Conservation (phyloP, 2,113 vertebrate species). For the Nyctereutes procyonoides region DNA sequence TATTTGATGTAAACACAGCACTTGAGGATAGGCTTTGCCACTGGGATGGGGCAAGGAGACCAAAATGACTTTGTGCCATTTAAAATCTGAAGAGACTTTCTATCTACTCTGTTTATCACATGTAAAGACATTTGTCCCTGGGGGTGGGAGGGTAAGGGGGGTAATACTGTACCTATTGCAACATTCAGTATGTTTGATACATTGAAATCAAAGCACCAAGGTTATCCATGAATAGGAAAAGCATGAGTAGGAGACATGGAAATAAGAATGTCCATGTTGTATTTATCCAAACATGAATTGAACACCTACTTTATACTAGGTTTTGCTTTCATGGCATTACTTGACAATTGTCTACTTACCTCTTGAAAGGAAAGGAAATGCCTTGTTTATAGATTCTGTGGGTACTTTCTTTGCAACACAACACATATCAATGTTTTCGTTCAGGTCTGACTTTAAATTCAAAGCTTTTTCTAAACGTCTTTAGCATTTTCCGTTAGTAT, state of each 20-base stretch:
- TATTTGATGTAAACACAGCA: background rate
- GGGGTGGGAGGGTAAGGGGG: background rate
- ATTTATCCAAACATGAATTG: background rate
- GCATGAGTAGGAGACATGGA: background rate
- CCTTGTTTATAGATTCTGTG: background rate
- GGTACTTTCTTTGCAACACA: background rate
- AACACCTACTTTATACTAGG: background rate
- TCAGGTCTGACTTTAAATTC: background rate
- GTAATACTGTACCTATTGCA: background rate
- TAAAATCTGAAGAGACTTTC: background rate
- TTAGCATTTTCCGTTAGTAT: slow-evolving; percentile 41
- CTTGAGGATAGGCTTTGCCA: background rate
- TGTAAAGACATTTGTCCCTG: background rate
- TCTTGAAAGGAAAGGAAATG: background rate
- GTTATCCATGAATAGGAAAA: background rate
- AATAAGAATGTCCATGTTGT: background rate
- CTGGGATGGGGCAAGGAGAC: fast-evolving
- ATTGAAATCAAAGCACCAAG: background rate
- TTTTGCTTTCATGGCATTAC: background rate
- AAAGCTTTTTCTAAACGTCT: slow-evolving; percentile 30
- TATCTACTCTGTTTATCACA: background rate
- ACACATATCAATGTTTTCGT: background rate
- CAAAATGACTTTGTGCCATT: background rate
- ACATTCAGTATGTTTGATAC: background rate
- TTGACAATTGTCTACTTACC: background rate